Base-by-base conservation (phyloP, 2,888 invertebrate species). In the Pyrgus malvae region DNA sequence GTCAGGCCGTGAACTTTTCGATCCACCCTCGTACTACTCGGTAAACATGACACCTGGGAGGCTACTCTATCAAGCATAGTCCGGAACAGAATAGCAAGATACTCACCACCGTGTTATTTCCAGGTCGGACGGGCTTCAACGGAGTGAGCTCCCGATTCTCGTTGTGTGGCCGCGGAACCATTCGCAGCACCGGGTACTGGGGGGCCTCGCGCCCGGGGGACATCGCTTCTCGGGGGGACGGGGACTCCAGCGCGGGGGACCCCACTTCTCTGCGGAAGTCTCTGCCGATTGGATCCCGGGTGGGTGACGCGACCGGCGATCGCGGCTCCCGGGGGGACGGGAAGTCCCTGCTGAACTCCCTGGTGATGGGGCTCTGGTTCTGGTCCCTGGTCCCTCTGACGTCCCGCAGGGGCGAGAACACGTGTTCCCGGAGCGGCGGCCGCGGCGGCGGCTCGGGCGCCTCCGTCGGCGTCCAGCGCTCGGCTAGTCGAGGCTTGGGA, bases 201-300 rank as follows among this genome's bases (percentile, higher is more conserved):
- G 73, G 74, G 60, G 69, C 64, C 42, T n/a, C n/a, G n/a, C n/a
- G n/a, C n/a, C n/a, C n/a, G 41, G 57, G 57, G 29, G 29, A n/a
- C 29, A 29, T n/a, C 29, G 9, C 29, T 9, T 29, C 29, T 2
- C 29, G 29, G 60, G 48, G 35, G n/a, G 44, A 14, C 23, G 21
- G 11, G 12, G 21, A 21, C 12, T 40, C 23, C 12, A n/a, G n/a
- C n/a, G n/a, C n/a, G n/a, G n/a, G n/a, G n/a, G n/a, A n/a, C n/a
- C n/a, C n/a, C n/a, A n/a, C n/a, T n/a, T n/a, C n/a, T n/a, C n/a
- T n/a, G n/a, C n/a, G n/a, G n/a, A n/a, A n/a, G n/a, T n/a, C n/a
- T n/a, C n/a, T n/a, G n/a, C n/a, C n/a, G n/a, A n/a, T n/a, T n/a
- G n/a, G n/a, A n/a, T n/a, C n/a, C n/a, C n/a, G n/a, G n/a, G n/a